Percentiles rank a stretch among this genome's conserved stretches.
Evolutionary conservation across 2,888 invertebrate species (phyloP).

Genomic region (Drosophila longiperda): DNA sequence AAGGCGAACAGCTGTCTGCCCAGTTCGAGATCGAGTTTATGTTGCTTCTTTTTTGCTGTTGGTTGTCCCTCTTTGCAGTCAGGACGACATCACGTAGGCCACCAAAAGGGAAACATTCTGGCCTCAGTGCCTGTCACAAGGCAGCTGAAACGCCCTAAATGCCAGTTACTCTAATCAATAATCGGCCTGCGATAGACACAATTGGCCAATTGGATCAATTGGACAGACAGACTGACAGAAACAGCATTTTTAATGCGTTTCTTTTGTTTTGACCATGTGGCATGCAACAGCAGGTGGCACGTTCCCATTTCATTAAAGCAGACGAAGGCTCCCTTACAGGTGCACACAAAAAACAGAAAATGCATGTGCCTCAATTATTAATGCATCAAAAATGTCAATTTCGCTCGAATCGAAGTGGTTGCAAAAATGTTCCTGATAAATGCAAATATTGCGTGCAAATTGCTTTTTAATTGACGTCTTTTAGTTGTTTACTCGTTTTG

Average conservation of each 20-base stretch:
- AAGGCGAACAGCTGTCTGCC: slow-evolving; percentile 59
- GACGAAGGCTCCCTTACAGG: slow-evolving; percentile 18
- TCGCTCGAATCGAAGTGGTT: background rate
- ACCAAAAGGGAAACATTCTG: background rate
- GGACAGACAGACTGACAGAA: slow-evolving; percentile 14
- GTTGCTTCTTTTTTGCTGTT: slow-evolving; percentile 9
- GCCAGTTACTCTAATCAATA: slow-evolving; percentile 75
- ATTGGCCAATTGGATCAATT: slow-evolving; percentile 53
- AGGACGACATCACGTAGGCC: slow-evolving; percentile 43
- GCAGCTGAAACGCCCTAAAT: slow-evolving; percentile 49
- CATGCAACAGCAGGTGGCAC: slow-evolving; percentile 28
- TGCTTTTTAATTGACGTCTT: slow-evolving; percentile 2
- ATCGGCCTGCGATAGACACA: slow-evolving; percentile 48
- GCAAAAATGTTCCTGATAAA: background rate
- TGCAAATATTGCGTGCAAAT: slow-evolving; percentile 21
- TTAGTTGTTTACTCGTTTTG: background rate
- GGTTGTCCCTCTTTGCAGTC: slow-evolving; percentile 11
- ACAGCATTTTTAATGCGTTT: slow-evolving; percentile 29
- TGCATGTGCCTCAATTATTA: slow-evolving; percentile 45
- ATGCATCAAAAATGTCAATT: slow-evolving; percentile 23
- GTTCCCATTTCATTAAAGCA: slow-evolving; percentile 22
- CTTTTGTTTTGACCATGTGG: background rate
- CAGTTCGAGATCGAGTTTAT: slow-evolving; percentile 2
- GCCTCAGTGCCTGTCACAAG: background rate
- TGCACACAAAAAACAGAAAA: slow-evolving; percentile 10